Evolutionary conservation across 2,113 vertebrate genomes (phyloP), one percentile per base, ranked within the genome.

Genomic region (Cavia porcellus): DNA sequence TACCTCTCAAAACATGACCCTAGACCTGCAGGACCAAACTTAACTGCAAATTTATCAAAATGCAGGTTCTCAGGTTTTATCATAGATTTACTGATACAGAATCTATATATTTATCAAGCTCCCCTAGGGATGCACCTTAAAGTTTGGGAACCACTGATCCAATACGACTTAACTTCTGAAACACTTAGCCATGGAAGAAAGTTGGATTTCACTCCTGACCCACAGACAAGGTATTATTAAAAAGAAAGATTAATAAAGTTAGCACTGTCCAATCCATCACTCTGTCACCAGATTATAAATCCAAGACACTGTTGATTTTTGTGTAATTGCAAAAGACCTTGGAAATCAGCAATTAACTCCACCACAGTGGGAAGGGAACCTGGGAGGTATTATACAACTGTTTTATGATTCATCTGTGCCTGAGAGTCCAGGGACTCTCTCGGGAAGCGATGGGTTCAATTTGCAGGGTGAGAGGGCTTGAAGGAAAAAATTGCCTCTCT

Each of bases 401-500:
- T 9, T 59, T 12, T 28, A 59, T 57, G 89, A 96, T 47, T 90
- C 93, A 52, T n/a, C 8, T 1, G 45, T 70, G 28, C 25, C 92
- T 50, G 1, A 25, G 79, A 11, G 64, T 84, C 80, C 59, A 30
- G 68, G 28, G 45, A n/a, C 32, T 86, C 32, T 80, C 50, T 50
- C 52, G 38, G 80, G 84, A 88, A 87, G 42, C 70, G 45, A 70
- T 17, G 30, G 32, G 52, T 85, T 93, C 70, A 47, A 35, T 47
- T 22, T 25, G 10, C 81, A 57, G 19, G 83, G 74, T 75, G 20
- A 97, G 79, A 79, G 61, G 82, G 25, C 77, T 30, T 94, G 62
- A 77, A 86, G 72, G 47, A 64, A 84, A 61, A 81, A 17, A 32
- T 64, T 90, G 75, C 72, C 87, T 72, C 19, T 84, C 86, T 95